Percentiles rank a stretch among this genome's conserved stretches.
These are phyloP conservation scores for Coelopa frigida DNA, from an alignment of 1,140 invertebrate species.

Conservation along the genomic window DNA sequence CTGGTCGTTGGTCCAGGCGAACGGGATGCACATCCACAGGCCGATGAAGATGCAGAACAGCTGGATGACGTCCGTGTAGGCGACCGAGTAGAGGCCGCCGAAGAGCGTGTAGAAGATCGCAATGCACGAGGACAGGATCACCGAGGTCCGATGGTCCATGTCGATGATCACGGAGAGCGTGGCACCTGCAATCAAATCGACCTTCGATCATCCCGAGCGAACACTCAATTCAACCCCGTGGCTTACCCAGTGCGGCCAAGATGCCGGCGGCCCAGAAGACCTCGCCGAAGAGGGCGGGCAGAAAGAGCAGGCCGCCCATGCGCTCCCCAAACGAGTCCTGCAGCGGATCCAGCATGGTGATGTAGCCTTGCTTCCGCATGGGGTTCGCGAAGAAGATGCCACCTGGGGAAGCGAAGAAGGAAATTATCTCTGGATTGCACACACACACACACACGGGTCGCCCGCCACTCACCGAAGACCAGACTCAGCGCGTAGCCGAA, in stretches of 20 bases:
- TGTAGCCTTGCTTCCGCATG: conserved; percentile 94
- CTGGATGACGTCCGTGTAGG: conserved; percentile 98
- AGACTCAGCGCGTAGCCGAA: conserved; percentile 94
- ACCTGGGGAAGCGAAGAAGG: conserved; percentile 50
- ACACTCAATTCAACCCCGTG: neutral
- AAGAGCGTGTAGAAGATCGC: conserved; percentile 97
- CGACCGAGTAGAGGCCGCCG: conserved; percentile 95
- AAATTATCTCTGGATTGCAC: neutral
- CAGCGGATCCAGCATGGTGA: conserved; percentile 98
- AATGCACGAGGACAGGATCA: conserved; percentile 91
- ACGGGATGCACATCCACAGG: conserved; percentile 96
- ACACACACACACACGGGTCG: neutral
- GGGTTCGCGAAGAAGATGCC: conserved; percentile 96
- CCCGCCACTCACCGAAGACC: conserved; percentile 63
- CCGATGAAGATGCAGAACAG: conserved; percentile 98
- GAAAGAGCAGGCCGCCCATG: conserved; percentile 93
- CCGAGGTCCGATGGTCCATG: conserved; percentile 84
- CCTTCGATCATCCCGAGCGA: neutral
- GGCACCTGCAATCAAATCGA: conserved; percentile 55
- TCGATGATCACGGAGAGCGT: conserved; percentile 95
- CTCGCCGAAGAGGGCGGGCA: conserved; percentile 95
- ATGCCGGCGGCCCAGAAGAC: conserved; percentile 97
- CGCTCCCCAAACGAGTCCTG: conserved; percentile 92
- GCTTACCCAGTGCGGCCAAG: conserved; percentile 79
- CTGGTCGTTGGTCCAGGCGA: conserved; percentile 80